Evolutionary conservation across 2,888 invertebrate genomes (phyloP).

Genomic region (Gari tellinella): DNA sequence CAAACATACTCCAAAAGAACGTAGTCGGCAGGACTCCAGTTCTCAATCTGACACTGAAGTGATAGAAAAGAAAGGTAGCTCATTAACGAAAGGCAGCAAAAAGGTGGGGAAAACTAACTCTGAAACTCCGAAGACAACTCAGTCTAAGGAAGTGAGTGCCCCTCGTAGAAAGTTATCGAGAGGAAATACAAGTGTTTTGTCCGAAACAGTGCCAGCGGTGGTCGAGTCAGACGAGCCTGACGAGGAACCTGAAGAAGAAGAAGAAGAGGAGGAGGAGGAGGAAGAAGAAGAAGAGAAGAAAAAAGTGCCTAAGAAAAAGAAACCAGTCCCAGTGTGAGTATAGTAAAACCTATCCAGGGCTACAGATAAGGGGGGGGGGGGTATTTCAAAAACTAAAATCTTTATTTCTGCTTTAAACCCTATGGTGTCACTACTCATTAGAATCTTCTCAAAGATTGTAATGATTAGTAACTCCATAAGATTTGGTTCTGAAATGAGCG

Average conservation of each 20-base stretch:
- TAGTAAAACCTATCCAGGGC: no score
- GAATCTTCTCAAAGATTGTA: no score
- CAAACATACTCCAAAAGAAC: slow-evolving; percentile 35
- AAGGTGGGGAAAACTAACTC: slow-evolving; percentile 36
- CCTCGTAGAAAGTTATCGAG: slow-evolving; percentile 15
- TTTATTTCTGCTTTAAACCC: no score
- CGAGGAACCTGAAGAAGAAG: slow-evolving; percentile 34
- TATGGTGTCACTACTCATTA: no score
- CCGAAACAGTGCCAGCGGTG: slow-evolving; percentile 50
- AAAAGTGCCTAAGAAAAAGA: slow-evolving; percentile 25
- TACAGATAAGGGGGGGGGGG: no score
- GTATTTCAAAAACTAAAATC: no score
- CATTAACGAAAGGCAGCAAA: slow-evolving; percentile 32
- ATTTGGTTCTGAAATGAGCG: no score
- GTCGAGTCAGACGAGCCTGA: slow-evolving; percentile 5
- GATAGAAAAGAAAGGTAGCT: slow-evolving; percentile 23
- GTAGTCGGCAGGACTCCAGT: slow-evolving; percentile 40
- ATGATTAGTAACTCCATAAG: no score
- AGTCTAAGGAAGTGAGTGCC: slow-evolving; percentile 6
- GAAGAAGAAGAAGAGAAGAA: slow-evolving; percentile 10
- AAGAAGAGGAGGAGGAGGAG: slow-evolving; percentile 26
- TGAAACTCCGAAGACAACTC: slow-evolving; percentile 26
- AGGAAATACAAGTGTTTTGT: slow-evolving; percentile 24
- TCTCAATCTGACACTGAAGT: slow-evolving; percentile 45
- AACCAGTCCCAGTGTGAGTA: neutral